Conservation (phyloP, 2,113 vertebrate species). For the Phaethornis superciliosus region DNA sequence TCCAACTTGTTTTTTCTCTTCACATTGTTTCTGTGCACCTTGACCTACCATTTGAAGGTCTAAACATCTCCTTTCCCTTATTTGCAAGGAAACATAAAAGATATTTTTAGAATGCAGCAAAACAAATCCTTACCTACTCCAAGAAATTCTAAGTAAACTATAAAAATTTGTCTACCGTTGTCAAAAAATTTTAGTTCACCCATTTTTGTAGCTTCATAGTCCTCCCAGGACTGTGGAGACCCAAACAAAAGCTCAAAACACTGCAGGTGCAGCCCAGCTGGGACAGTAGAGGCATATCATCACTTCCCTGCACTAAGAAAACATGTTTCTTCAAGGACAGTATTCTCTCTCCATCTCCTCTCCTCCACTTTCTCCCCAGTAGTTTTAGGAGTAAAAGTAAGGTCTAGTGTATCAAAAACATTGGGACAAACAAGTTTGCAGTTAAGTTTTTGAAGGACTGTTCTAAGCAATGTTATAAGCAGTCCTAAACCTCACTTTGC, state of each 20-base stretch:
- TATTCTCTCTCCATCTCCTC: neutral
- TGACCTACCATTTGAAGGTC: slow-evolving; percentile 40
- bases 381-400: slow-evolving; percentile 1
- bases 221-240: neutral
- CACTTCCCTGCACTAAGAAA: slow-evolving; percentile 26
- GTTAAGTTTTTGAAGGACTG: neutral
- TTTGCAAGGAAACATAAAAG: slow-evolving; percentile 4
- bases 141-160: neutral
- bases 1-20: slow-evolving; percentile 22
- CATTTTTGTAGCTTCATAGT: neutral
- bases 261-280: slow-evolving; percentile 22
- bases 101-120: slow-evolving; percentile 35
- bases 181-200: neutral
- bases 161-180: neutral
- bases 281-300: neutral
- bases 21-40: neutral
- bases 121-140: neutral
- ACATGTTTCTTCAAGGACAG: slow-evolving; percentile 30
- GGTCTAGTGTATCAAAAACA: neutral
- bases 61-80: slow-evolving; percentile 38
- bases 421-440: neutral
- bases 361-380: neutral
- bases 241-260: slow-evolving; percentile 1
- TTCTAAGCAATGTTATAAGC: neutral
- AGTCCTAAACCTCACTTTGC: neutral